A percentile compares a stretch with the other conserved stretches of the same genome.
phyloP scores from a whole-genome alignment of 2,113 vertebrate genomes.

The Lucifuga dentata region DNA sequence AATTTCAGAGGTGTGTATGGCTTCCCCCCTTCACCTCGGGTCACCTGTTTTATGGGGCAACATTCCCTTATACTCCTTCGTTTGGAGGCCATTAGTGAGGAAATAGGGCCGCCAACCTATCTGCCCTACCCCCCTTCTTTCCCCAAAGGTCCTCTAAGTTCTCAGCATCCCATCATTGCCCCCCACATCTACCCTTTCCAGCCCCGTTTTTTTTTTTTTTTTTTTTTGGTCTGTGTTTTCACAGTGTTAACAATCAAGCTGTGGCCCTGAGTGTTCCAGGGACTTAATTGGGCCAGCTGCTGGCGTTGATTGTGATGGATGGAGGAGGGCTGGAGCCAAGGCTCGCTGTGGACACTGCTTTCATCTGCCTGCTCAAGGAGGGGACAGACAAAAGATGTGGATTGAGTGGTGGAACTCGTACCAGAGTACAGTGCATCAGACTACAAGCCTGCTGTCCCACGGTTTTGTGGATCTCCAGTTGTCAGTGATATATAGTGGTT shows the following conservation, averaged over 20 bases:
- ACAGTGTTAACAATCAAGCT: constrained; percentile 80
- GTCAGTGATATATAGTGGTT: too few relatives aligned
- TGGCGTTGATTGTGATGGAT: constrained; percentile 84
- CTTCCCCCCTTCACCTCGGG: constrained; percentile 58
- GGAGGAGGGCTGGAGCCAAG: constrained; percentile 52
- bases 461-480: too few relatives aligned
- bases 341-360: constrained; percentile 46
- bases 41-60: constrained; percentile 77
- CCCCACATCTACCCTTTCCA: constrained; percentile 4
- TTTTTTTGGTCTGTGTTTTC: constrained; percentile 72
- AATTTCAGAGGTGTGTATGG: constrained; percentile 41
- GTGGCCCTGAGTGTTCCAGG: constrained; percentile 80
- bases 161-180: constrained; percentile 60
- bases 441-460: too few relatives aligned
- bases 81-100: constrained; percentile 81
- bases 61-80: constrained; percentile 72
- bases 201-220: not conserved
- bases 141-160: constrained; percentile 37
- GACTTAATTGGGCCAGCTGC: constrained; percentile 76
- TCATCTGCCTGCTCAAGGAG: constrained; percentile 58
- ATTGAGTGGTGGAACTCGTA: not conserved
- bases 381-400: constrained; percentile 7
- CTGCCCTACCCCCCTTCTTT: constrained; percentile 56
- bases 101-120: constrained; percentile 79
- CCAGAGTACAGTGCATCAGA: too few relatives aligned